Conservation (phyloP, 2,888 invertebrate genomes). For the Acleris literana region DNA sequence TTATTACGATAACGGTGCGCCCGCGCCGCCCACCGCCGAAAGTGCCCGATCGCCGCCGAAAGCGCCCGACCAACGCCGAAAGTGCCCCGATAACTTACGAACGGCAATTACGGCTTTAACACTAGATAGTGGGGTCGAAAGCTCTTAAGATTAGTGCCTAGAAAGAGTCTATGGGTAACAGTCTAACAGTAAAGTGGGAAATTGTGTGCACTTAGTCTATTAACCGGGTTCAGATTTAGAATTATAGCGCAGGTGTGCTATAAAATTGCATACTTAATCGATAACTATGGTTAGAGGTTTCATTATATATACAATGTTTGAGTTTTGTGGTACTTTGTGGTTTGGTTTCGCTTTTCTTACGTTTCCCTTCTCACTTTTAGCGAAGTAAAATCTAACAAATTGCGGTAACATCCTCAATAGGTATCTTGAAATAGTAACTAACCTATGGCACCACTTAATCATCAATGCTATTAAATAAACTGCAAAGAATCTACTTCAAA, state of each 20-base stretch:
- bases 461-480: conserved; percentile 10
- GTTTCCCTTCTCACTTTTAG: too few species aligned
- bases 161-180: conserved; percentile 13
- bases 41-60: conserved; percentile 30
- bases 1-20: conserved; percentile 60
- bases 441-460: neutral
- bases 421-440: too few species aligned
- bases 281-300: neutral
- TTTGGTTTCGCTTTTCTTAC: too few species aligned
- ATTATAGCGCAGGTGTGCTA: neutral
- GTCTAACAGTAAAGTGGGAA: conserved; percentile 19
- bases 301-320: neutral
- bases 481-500: conserved; percentile 13
- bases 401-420: too few species aligned
- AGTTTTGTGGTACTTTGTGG: too few species aligned
- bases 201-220: conserved; percentile 5
- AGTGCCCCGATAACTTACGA: conserved; percentile 45
- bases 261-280: neutral
- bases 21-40: conserved; percentile 43
- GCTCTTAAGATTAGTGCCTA: conserved; percentile 17
- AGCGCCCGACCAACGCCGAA: conserved; percentile 38
- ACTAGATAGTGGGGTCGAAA: conserved; percentile 37
- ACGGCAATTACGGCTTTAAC: conserved; percentile 36
- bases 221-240: neutral
- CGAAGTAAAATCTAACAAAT: too few species aligned